Evolutionary conservation across 2,113 vertebrate species (phyloP).

Genomic region (Heteronetta atricapilla): DNA sequence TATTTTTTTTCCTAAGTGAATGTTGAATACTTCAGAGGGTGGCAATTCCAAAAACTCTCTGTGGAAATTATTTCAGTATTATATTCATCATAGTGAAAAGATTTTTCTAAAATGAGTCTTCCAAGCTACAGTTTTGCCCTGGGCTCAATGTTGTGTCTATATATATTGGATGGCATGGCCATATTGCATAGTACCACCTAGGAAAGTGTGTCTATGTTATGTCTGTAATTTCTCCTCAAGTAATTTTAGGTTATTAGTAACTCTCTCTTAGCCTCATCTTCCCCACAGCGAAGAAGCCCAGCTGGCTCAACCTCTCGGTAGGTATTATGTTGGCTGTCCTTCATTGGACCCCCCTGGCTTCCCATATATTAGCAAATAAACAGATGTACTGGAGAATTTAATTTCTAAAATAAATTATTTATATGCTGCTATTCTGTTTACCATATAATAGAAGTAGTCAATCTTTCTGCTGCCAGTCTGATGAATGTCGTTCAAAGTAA

Average conservation of each 20-base stretch:
- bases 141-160: neutral
- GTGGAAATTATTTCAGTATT: neutral
- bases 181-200: neutral
- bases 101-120: neutral
- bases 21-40: neutral
- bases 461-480: constrained; percentile 13
- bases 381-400: neutral
- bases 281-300: neutral
- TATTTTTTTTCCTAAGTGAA: neutral
- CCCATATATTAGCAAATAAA: neutral
- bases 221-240: neutral
- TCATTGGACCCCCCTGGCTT: neutral
- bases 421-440: neutral
- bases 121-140: neutral
- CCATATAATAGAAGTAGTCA: constrained; percentile 76
- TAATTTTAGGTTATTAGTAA: neutral
- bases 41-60: neutral
- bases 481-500: constrained; percentile 61
- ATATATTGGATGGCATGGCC: too few species aligned
- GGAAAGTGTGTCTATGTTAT: neutral
- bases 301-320: neutral
- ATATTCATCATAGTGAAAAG: neutral
- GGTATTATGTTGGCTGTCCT: neutral
- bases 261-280: neutral
- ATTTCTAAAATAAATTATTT: neutral